A percentile compares a stretch with the other conserved stretches of the same genome.
These are phyloP conservation scores for Phoenoteleia sp. DNA, from an alignment of 2,888 invertebrate species.

Conservation along the genomic window DNA sequence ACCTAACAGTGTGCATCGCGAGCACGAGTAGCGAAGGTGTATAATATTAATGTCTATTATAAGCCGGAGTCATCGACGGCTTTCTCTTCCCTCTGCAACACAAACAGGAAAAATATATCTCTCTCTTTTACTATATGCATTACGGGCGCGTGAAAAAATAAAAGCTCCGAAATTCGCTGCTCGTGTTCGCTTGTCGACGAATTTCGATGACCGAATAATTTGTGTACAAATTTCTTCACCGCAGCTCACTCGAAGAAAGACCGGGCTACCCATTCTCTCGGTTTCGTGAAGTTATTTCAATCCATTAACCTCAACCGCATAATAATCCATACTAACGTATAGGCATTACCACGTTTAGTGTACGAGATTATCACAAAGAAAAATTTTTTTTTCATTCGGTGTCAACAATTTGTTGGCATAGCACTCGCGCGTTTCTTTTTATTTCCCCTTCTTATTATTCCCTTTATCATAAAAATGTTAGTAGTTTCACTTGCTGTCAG, in stretches of 20 bases:
- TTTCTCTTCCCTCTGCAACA: constrained; percentile 53
- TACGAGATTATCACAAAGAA: constrained; percentile 86
- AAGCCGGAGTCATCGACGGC: constrained; percentile 71
- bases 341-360: constrained; percentile 84
- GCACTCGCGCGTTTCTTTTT: constrained; percentile 79
- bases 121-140: constrained; percentile 51
- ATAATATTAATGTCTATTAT: constrained; percentile 32
- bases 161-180: constrained; percentile 49
- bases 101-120: constrained; percentile 65
- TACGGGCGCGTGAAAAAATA: constrained; percentile 57
- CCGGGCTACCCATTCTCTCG: constrained; percentile 74
- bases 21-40: constrained; percentile 46
- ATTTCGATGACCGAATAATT: constrained; percentile 56
- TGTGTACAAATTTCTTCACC: constrained; percentile 45
- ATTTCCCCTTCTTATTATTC: constrained; percentile 66
- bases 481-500: constrained; percentile 77
- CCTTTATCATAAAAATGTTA: constrained; percentile 77
- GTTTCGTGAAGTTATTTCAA: constrained; percentile 75
- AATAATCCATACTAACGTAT: constrained; percentile 79
- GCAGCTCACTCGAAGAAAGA: constrained; percentile 34
- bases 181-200: constrained; percentile 36
- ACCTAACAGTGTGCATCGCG: constrained; percentile 19
- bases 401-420: constrained; percentile 84
- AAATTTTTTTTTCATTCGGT: constrained; percentile 84
- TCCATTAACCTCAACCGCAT: constrained; percentile 80